Evolutionary conservation across 1,140 invertebrate species (phyloP).

Genomic region (Drosophila teissieri): DNA sequence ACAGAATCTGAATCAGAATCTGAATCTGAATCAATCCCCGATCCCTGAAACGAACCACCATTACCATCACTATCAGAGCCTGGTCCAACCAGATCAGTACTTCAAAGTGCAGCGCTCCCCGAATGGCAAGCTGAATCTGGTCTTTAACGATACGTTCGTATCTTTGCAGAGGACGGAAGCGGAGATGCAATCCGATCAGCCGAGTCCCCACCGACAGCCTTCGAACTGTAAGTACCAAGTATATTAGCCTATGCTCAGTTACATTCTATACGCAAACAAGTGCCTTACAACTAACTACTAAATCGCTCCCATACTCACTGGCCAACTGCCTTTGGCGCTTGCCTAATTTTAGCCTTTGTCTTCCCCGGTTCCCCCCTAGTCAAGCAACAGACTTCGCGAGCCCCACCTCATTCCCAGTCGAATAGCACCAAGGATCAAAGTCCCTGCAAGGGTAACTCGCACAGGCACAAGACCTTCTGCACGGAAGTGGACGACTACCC

Average conservation of each 20-base stretch:
- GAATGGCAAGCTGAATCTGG: slow-evolving; percentile 82
- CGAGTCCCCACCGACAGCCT: neutral
- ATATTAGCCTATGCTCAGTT: neutral
- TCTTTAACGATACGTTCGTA: slow-evolving; percentile 79
- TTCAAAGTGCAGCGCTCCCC: slow-evolving; percentile 84
- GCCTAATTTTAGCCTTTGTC: slow-evolving; percentile 72
- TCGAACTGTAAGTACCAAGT: slow-evolving; percentile 56
- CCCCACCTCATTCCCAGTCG: neutral
- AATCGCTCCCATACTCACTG: slow-evolving; percentile 58
- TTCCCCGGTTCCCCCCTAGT: slow-evolving; percentile 56
- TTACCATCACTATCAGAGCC: slow-evolving; percentile 74
- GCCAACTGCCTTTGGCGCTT: slow-evolving; percentile 55
- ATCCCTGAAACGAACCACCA: slow-evolving; percentile 45
- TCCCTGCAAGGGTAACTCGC: slow-evolving; percentile 55
- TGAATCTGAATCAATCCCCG: slow-evolving; percentile 20
- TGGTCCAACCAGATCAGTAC: slow-evolving; percentile 66
- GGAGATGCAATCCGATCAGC: slow-evolving; percentile 4
- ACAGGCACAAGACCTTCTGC: slow-evolving; percentile 64
- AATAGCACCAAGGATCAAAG: slow-evolving; percentile 10
- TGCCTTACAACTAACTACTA: slow-evolving; percentile 63
- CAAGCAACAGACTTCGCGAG: slow-evolving; percentile 1
- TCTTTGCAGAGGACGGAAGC: slow-evolving; percentile 59
- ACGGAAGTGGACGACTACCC: slow-evolving; percentile 74
- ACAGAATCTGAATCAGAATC: slow-evolving; percentile 3
- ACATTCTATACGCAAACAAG: slow-evolving; percentile 40